Evolutionary conservation across 2,113 vertebrate species (phyloP), one percentile per base, ranked within the genome.

Genomic region (Plecturocebus donacophilus): DNA sequence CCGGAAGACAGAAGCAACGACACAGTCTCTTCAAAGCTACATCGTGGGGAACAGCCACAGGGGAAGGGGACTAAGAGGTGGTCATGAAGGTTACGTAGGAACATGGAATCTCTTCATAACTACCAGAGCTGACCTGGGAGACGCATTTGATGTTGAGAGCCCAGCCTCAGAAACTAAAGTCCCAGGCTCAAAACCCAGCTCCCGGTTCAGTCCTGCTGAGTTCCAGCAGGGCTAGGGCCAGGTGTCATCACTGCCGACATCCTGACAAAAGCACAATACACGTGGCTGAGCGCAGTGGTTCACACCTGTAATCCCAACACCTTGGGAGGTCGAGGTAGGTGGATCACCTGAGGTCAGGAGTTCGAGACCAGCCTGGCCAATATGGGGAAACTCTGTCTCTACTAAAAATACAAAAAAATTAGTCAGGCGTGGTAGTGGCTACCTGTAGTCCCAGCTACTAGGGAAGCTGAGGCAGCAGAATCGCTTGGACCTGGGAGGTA

Each of bases 211-310:
- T 9, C 8, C 1, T 2, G 25, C 20, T 5, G 21, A 54, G 52
- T 27, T 7, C 14, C 35, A 1, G 12, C 20, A 38, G 42, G 2
- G 58, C n/a, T 21, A 11, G 11, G 25, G 9, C 40, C 66, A 52
- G 73, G 27, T 17, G 8, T 64, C 32, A 38, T 45, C 61, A 6
- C 3, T 0, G 0, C 64, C 1, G 0, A 38, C 32, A 6, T 49
- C 30, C 76, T 20, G 13, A 49, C 9, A 0, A 30, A 88, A 38
- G 30, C 32, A 49, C 4, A 0, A 11, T 27, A 16, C 23, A 12
- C 0, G 0, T n/a, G 32, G 66, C 66, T 8, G 32, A 32, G 32
- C 14, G 13, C 66, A 35, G 32, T 68, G 66, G 66, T 35, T 68
- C 66, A 68, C 61, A 35, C 16, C 66, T 68, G 66, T 35, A 68